Conservation (phyloP, 1,140 invertebrate genomes). For the Schlechtendalia chinensis region DNA sequence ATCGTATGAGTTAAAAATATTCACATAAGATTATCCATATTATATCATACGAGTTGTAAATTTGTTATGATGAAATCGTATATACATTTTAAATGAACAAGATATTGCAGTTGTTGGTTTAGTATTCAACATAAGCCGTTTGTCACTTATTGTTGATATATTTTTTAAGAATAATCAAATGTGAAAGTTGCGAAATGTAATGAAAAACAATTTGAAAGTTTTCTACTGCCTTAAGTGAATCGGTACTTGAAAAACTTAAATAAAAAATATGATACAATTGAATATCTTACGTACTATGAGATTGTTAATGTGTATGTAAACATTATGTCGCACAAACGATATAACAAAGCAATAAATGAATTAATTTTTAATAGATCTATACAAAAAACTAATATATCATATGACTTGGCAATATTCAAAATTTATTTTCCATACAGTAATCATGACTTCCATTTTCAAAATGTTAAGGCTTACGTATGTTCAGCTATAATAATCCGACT, state of each 20-base stretch:
- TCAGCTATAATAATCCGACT: background rate
- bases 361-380: background rate
- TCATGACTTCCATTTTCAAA: constrained; percentile 9
- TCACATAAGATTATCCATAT: background rate
- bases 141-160: background rate
- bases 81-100: background rate
- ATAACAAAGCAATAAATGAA: background rate
- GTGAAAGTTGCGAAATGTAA: background rate
- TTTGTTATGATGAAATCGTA: no score
- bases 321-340: background rate
- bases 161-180: background rate
- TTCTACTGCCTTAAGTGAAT: no score
- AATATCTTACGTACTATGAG: background rate
- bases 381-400: background rate
- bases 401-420: background rate
- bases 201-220: no score
- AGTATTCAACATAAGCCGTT: background rate
- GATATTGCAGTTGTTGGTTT: no score
- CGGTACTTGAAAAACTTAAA: no score
- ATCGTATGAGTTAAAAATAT: background rate
- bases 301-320: background rate
- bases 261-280: no score
- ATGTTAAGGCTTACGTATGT: background rate
- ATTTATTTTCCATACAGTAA: background rate
- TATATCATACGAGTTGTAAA: background rate